phyloP scores from a whole-genome alignment of 2,888 invertebrate genomes.

The Sinotaia quadrata region DNA sequence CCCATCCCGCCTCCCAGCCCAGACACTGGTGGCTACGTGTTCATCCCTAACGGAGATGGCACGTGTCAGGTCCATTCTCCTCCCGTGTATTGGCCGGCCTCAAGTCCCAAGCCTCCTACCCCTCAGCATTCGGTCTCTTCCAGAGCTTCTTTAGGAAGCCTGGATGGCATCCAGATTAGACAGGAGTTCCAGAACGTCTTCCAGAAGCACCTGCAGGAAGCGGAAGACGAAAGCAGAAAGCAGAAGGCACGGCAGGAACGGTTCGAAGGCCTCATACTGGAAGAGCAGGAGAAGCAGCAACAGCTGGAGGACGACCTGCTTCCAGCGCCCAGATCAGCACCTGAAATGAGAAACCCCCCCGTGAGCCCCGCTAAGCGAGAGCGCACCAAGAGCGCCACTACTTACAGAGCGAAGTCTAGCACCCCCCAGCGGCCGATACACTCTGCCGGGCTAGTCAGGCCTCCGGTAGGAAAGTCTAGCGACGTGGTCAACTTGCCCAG shows the following conservation, averaged over 20 bases:
- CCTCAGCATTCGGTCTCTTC: conserved; percentile 18
- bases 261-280: conserved; percentile 16
- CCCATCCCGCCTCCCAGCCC: conserved; percentile 13
- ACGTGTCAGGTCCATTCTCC: conserved; percentile 18
- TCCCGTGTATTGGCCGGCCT: conserved; percentile 17
- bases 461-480: neutral
- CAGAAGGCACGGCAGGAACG: conserved; percentile 20
- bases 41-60: conserved; percentile 23
- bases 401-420: conserved; percentile 42
- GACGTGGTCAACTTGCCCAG: neutral
- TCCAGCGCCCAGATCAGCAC: conserved; percentile 8
- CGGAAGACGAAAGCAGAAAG: conserved; percentile 1
- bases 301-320: conserved; percentile 1
- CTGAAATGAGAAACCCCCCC: neutral
- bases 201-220: conserved; percentile 13
- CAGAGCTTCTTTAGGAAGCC: conserved; percentile 19
- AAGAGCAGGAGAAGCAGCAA: conserved; percentile 20
- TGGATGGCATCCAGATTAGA: conserved; percentile 7
- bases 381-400: conserved; percentile 52
- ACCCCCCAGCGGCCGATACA: conserved; percentile 39
- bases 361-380: conserved; percentile 27
- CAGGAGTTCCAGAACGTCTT: conserved; percentile 1
- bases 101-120: conserved; percentile 7
- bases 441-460: conserved; percentile 8
- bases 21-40: conserved; percentile 14